These are phyloP conservation scores for Steatocranus sp. DNA, from an alignment of 2,797 vertebrate species.

Conservation along the genomic window DNA sequence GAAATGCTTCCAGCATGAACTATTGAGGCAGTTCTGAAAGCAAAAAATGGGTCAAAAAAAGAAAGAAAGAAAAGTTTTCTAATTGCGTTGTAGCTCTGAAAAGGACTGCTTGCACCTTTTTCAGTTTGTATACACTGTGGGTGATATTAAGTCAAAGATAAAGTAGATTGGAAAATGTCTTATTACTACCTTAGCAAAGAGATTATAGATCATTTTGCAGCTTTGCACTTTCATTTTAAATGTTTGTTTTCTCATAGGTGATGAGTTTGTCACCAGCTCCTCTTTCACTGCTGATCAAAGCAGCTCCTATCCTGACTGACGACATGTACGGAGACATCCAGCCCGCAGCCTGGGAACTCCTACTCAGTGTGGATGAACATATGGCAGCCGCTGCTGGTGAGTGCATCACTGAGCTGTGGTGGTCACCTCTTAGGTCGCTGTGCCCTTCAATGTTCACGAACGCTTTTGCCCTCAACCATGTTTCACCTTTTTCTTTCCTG, in stretches of 20 bases:
- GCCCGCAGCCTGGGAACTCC: constrained; percentile 95
- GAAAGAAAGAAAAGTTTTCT: background rate
- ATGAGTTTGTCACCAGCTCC: constrained; percentile 97
- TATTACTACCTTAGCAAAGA: background rate
- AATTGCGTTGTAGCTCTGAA: background rate
- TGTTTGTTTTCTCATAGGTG: constrained; percentile 75
- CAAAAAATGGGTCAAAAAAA: background rate
- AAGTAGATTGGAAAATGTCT: background rate
- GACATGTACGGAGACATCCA: constrained; percentile 99
- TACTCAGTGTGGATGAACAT: constrained; percentile 96
- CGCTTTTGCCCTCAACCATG: background rate
- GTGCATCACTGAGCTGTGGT: background rate
- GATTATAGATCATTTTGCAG: background rate
- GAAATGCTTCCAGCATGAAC: background rate
- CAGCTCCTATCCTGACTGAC: constrained; percentile 92
- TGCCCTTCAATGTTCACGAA: background rate
- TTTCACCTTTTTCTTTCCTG: background rate
- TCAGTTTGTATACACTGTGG: background rate
- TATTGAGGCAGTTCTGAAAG: background rate
- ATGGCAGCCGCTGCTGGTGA: constrained; percentile 97
- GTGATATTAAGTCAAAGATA: background rate
- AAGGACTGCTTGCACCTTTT: background rate
- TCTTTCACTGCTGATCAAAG: constrained; percentile 93
- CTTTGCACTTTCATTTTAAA: background rate
- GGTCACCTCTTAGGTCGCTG: background rate